These are phyloP conservation scores for Nixonia krombeini DNA, from an alignment of 1,140 invertebrate species.

Conservation along the genomic window DNA sequence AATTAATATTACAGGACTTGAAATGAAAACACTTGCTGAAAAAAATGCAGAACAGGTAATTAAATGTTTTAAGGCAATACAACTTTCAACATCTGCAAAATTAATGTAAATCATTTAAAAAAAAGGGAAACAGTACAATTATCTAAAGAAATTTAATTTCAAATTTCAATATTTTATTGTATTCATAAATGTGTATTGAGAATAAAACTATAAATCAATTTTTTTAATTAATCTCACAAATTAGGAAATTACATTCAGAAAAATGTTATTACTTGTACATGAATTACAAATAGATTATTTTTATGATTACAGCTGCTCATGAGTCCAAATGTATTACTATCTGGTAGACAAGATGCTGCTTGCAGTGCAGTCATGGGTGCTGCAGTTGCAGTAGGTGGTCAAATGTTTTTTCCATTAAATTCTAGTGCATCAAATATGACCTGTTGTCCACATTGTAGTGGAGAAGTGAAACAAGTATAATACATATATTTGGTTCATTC, in stretches of 20 bases:
- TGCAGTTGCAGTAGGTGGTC: conserved; percentile 66
- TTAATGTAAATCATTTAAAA: conserved; percentile 3
- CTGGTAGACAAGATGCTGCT: conserved; percentile 67
- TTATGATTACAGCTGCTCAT: conserved; percentile 55
- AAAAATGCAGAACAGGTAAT: conserved; percentile 65
- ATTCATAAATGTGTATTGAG: too few relatives aligned
- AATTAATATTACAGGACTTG: conserved; percentile 59
- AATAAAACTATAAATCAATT: too few relatives aligned
- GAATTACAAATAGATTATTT: conserved; percentile 1
- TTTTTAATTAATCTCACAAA: too few relatives aligned
- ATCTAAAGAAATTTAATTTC: too few relatives aligned
- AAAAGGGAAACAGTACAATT: too few relatives aligned
- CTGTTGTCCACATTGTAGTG: conserved; percentile 70
- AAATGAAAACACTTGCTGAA: conserved; percentile 67
- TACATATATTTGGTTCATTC: too few relatives aligned
- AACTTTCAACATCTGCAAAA: neutral
- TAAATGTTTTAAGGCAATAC: neutral
- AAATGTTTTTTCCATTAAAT: conserved; percentile 62
- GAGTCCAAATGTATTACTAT: conserved; percentile 65
- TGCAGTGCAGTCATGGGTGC: conserved; percentile 72
- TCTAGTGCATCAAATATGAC: conserved; percentile 46
- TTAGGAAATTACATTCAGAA: too few relatives aligned
- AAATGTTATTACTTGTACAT: neutral
- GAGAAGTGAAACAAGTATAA: conserved; percentile 70
- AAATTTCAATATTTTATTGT: too few relatives aligned